Evolutionary conservation across 2,888 invertebrate species (phyloP).

Genomic region (Lithosia quadra): DNA sequence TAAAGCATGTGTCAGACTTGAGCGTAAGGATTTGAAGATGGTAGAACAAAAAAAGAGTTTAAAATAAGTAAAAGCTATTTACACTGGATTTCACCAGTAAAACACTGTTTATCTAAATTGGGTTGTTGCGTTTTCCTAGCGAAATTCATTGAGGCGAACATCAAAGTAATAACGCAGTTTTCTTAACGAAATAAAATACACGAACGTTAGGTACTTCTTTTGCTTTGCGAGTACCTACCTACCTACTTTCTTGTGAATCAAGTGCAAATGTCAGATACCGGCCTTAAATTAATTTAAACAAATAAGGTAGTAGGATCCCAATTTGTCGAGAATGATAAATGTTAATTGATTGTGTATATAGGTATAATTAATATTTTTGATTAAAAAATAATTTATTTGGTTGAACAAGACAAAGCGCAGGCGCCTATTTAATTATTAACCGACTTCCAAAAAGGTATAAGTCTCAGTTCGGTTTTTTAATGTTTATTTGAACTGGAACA

Average conservation of each 20-base stretch:
- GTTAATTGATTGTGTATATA: constrained; percentile 21
- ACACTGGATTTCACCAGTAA: no score
- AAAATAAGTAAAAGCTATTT: neutral
- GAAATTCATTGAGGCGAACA: no score
- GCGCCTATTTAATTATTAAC: constrained; percentile 6
- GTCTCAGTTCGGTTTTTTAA: neutral
- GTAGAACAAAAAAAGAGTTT: neutral
- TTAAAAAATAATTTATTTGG: constrained; percentile 22
- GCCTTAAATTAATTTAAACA: constrained; percentile 8
- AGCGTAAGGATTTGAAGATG: neutral
- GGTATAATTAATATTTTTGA: constrained; percentile 20
- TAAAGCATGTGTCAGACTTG: neutral
- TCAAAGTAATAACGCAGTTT: no score
- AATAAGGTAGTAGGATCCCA: constrained; percentile 7
- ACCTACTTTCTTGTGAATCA: neutral
- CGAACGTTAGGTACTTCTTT: neutral
- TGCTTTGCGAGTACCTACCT: neutral
- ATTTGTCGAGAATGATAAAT: constrained; percentile 15
- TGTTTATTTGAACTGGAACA: no score
- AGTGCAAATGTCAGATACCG: constrained; percentile 3
- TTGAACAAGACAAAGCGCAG: constrained; percentile 7
- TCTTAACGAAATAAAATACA: neutral
- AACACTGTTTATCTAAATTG: no score
- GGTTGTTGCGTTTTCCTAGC: no score
- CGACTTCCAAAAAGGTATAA: neutral